phyloP scores from a whole-genome alignment of 1,140 invertebrate genomes.

The Heliconius eleuchia region DNA sequence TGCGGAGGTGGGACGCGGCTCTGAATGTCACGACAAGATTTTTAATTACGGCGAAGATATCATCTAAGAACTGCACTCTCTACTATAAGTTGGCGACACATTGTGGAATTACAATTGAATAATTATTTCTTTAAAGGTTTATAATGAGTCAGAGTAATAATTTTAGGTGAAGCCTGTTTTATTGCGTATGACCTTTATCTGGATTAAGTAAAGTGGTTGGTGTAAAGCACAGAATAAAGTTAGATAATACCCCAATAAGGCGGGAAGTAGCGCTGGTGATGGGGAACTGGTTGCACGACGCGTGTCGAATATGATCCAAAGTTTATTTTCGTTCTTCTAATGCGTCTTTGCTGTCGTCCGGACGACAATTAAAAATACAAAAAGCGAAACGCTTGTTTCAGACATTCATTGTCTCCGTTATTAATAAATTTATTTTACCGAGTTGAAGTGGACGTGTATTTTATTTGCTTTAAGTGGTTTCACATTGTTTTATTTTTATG shows the following conservation, averaged over 20 bases:
- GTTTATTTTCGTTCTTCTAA: conserved; percentile 79
- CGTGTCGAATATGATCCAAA: conserved; percentile 75
- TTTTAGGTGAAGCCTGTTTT: conserved; percentile 57
- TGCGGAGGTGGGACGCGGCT: conserved; percentile 73
- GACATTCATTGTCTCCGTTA: conserved; percentile 81
- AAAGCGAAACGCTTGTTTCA: conserved; percentile 78
- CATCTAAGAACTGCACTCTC: conserved; percentile 74
- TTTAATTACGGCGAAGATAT: conserved; percentile 80
- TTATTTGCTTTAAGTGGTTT: conserved; percentile 82
- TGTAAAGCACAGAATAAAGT: background rate
- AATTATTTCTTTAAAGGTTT: conserved; percentile 60
- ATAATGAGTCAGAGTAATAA: conserved; percentile 44
- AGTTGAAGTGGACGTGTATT: conserved; percentile 79
- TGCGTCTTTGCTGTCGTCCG: conserved; percentile 74
- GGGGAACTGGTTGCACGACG: conserved; percentile 36
- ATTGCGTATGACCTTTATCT: conserved; percentile 30
- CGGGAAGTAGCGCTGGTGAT: conserved; percentile 6
- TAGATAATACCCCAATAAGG: conserved; percentile 20
- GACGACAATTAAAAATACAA: conserved; percentile 81
- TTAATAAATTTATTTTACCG: conserved; percentile 82
- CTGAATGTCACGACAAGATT: conserved; percentile 81
- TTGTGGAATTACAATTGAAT: conserved; percentile 77
- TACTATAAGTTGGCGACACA: conserved; percentile 66
- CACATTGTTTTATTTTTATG: conserved; percentile 82
- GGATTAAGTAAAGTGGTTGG: conserved; percentile 6